phyloP scores from a whole-genome alignment of 2,113 vertebrate genomes.

The Pedetes capensis region DNA sequence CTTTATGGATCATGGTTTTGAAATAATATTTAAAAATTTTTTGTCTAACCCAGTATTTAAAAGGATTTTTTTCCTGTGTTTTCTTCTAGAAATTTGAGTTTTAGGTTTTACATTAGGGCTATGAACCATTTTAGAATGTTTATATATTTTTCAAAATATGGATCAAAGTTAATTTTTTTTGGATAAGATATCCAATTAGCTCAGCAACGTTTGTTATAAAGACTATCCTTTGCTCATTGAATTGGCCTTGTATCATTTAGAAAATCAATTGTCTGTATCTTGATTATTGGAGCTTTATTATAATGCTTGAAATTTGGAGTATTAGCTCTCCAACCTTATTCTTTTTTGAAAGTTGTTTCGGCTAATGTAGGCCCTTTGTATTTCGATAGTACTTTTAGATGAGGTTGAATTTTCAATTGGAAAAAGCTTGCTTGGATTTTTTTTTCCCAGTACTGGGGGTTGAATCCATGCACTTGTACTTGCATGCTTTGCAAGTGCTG shows the following conservation, averaged over 20 bases:
- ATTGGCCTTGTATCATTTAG: background rate
- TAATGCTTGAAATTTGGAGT: background rate
- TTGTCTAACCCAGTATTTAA: too few species aligned
- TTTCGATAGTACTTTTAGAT: background rate
- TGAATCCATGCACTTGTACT: too few species aligned
- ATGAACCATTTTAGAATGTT: background rate
- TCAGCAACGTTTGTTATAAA: too few species aligned
- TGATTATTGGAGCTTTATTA: background rate
- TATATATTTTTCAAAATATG: background rate
- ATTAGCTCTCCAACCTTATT: background rate
- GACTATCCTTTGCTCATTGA: too few species aligned
- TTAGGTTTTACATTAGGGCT: slow-evolving; percentile 11
- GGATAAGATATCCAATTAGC: too few species aligned
- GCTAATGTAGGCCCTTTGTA: background rate
- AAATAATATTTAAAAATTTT: background rate
- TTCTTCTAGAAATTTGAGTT: background rate
- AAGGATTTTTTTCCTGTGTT: too few species aligned
- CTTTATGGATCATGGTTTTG: background rate
- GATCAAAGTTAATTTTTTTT: too few species aligned
- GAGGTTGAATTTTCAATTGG: too few species aligned
- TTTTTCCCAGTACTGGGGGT: too few species aligned
- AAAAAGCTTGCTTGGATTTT: too few species aligned
- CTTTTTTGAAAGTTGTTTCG: background rate
- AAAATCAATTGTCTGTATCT: background rate
- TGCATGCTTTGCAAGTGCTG: too few species aligned